phyloP scores from a whole-genome alignment of 2,113 vertebrate genomes.

The Rattus rattus region DNA sequence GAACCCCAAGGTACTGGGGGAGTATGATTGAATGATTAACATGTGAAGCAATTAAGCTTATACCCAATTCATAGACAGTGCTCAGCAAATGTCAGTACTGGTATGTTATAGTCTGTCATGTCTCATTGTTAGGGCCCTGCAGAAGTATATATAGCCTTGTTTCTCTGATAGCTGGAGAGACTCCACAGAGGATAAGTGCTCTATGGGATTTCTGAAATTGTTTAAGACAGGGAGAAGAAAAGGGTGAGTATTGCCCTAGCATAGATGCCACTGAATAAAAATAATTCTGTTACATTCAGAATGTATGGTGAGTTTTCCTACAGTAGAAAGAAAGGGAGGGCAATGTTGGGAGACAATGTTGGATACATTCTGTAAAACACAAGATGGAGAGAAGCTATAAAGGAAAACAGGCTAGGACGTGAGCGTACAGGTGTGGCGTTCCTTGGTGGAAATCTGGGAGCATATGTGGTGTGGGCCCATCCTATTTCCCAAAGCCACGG shows the following conservation, averaged over 20 bases:
- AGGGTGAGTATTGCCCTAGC: not conserved
- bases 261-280: not conserved
- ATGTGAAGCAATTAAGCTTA: not conserved
- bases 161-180: not conserved
- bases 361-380: not conserved
- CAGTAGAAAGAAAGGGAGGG: not conserved
- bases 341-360: not conserved
- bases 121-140: not conserved
- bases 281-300: not conserved
- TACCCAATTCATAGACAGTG: not conserved
- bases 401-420: not conserved
- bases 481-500: not conserved
- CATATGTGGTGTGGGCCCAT: not conserved
- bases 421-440: not conserved
- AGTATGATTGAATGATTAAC: not conserved
- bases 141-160: not conserved
- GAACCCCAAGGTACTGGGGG: not conserved
- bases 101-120: not conserved
- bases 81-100: not conserved
- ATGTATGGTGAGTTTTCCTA: not conserved
- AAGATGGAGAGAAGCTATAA: not conserved
- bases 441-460: not conserved
- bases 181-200: not conserved
- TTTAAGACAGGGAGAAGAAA: not conserved
- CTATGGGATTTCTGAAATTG: not conserved